Evolutionary conservation across 2,797 vertebrate genomes (phyloP).

Genomic region (Oreochromis grahami): DNA sequence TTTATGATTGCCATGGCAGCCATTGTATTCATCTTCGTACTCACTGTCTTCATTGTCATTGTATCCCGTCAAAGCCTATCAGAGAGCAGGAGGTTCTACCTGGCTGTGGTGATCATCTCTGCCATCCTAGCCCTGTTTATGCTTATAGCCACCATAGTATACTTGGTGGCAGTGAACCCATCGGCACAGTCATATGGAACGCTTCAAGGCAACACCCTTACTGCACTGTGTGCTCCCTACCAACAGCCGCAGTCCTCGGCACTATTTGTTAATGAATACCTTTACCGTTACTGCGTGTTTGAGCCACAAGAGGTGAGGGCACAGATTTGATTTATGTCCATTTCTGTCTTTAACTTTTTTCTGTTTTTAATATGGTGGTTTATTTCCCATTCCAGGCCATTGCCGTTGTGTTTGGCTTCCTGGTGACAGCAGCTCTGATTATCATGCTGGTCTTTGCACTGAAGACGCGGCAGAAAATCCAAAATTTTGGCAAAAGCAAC

Average conservation of each 20-base stretch:
- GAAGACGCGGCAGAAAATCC: constrained; percentile 83
- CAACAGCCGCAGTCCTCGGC: constrained; percentile 58
- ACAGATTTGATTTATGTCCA: background rate
- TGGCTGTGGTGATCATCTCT: constrained; percentile 76
- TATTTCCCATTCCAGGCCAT: constrained; percentile 76
- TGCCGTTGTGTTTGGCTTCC: constrained; percentile 85
- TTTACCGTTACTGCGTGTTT: constrained; percentile 93
- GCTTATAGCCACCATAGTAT: constrained; percentile 87
- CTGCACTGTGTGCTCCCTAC: constrained; percentile 80
- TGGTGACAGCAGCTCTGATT: constrained; percentile 79
- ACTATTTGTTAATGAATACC: constrained; percentile 82
- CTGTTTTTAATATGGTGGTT: background rate
- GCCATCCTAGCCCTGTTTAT: constrained; percentile 79
- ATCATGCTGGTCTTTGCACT: constrained; percentile 88
- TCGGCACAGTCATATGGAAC: constrained; percentile 82
- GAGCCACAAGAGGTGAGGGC: constrained; percentile 88
- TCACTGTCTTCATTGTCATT: constrained; percentile 81
- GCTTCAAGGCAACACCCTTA: constrained; percentile 73
- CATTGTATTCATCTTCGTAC: constrained; percentile 76
- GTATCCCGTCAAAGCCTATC: constrained; percentile 77
- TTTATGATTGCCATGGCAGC: constrained; percentile 86
- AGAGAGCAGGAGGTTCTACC: constrained; percentile 81
- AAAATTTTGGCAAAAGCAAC: constrained; percentile 80
- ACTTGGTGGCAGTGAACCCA: constrained; percentile 86
- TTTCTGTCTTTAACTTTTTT: background rate